Conservation (phyloP, 2,797 vertebrate genomes). For the Discoglossus pictus region DNA sequence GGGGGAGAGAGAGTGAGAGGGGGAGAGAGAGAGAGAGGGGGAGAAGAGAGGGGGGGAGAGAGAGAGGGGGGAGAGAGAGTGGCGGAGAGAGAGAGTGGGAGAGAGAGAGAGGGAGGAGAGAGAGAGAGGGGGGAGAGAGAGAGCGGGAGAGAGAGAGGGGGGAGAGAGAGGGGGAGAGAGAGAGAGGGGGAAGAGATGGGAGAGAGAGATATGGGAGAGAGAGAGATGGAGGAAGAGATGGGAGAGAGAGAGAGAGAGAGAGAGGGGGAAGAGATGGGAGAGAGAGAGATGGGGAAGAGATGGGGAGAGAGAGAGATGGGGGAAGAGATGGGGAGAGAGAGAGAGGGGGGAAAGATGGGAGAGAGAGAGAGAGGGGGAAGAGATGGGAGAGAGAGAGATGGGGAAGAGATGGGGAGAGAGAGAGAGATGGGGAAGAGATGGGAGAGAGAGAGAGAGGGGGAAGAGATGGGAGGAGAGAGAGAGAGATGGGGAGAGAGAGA, state of each 20-base stretch:
- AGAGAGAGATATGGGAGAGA: not conserved
- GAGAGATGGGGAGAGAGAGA: not conserved
- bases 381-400: not conserved
- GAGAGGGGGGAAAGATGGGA: not conserved
- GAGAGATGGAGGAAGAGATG: not conserved
- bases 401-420: not conserved
- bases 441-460: slow-evolving; percentile 3
- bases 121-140: not conserved
- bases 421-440: not conserved
- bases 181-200: not conserved
- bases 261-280: not conserved
- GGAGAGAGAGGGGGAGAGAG: not conserved
- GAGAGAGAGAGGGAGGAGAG: not conserved
- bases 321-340: not conserved
- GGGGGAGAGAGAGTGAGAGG: not conserved
- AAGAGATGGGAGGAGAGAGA: slow-evolving; percentile 9
- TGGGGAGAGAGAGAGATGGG: not conserved
- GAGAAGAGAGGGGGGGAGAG: not conserved
- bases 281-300: not conserved
- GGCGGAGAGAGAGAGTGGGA: not conserved
- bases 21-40: slow-evolving; percentile 3
- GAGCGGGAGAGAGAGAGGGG: not conserved
- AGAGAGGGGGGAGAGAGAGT: not conserved
- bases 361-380: not conserved
- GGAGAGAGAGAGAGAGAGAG: not conserved